Percentiles rank a stretch among this genome's conserved stretches.
These are phyloP conservation scores for Paralvinella palmiformis DNA, from an alignment of 1,140 invertebrate genomes.

Conservation along the genomic window DNA sequence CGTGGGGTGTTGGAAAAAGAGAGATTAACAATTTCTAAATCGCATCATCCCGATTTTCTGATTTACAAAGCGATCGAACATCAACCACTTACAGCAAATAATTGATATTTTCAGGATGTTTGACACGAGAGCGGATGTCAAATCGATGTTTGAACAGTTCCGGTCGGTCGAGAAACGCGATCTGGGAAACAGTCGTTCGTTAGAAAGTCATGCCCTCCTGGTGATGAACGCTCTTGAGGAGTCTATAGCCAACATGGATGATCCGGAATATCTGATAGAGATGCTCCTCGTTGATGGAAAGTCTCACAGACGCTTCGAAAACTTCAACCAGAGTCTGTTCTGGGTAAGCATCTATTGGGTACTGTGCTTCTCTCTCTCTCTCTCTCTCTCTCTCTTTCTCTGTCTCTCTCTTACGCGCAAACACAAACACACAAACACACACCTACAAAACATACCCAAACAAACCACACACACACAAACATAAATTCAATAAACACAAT, in stretches of 20 bases:
- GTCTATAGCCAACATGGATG: conserved; percentile 76
- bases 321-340: conserved; percentile 25
- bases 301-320: conserved; percentile 57
- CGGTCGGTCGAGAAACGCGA: conserved; percentile 68
- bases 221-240: conserved; percentile 79
- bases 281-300: conserved; percentile 76
- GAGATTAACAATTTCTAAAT: not conserved
- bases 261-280: conserved; percentile 74
- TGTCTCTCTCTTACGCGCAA: not conserved
- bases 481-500: not conserved
- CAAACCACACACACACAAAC: not conserved
- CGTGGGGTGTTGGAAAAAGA: not conserved
- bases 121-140: conserved; percentile 74
- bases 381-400: not conserved
- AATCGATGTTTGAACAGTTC: conserved; percentile 75
- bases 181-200: conserved; percentile 67
- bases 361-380: not conserved
- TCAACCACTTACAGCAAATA: conserved; percentile 14
- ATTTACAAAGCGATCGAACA: not conserved
- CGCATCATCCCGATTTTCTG: not conserved
- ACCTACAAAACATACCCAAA: not conserved
- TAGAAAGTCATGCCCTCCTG: conserved; percentile 77
- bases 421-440: not conserved
- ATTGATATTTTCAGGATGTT: conserved; percentile 66
- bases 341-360: conserved; percentile 15